These are phyloP conservation scores for Nibea coibor DNA, from an alignment of 2,113 vertebrate species.

Conservation along the genomic window DNA sequence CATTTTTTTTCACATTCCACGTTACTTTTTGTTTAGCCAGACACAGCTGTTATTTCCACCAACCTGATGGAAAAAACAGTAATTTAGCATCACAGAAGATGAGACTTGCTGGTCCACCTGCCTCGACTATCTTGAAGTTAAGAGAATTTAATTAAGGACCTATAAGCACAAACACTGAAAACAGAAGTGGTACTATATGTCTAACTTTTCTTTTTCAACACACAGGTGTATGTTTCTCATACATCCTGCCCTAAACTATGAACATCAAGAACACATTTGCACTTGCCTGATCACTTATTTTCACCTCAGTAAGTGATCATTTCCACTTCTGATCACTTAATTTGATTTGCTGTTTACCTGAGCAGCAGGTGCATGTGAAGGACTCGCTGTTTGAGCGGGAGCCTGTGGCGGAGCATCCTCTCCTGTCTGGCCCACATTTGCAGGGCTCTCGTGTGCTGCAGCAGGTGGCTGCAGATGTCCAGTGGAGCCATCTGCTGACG, in stretches of 20 bases:
- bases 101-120: too few species aligned
- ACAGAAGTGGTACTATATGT: too few species aligned
- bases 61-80: too few species aligned
- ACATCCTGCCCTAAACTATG: neutral
- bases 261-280: neutral
- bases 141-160: neutral
- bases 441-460: constrained; percentile 81
- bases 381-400: constrained; percentile 77
- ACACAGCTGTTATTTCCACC: too few species aligned
- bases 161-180: too few species aligned
- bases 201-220: neutral
- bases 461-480: constrained; percentile 85
- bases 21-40: too few species aligned
- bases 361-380: constrained; percentile 77
- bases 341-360: constrained; percentile 65
- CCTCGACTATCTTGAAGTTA: neutral
- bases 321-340: too few species aligned
- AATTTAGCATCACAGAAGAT: too few species aligned
- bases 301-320: too few species aligned
- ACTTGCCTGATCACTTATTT: neutral
- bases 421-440: constrained; percentile 85
- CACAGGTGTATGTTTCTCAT: neutral
- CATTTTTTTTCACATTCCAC: too few species aligned
- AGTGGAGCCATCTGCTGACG: constrained; percentile 68
- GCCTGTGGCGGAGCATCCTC: constrained; percentile 81